Percentiles rank a stretch among this genome's conserved stretches.
These are phyloP conservation scores for Acronicta aceris DNA, from an alignment of 2,888 invertebrate genomes.

Conservation along the genomic window DNA sequence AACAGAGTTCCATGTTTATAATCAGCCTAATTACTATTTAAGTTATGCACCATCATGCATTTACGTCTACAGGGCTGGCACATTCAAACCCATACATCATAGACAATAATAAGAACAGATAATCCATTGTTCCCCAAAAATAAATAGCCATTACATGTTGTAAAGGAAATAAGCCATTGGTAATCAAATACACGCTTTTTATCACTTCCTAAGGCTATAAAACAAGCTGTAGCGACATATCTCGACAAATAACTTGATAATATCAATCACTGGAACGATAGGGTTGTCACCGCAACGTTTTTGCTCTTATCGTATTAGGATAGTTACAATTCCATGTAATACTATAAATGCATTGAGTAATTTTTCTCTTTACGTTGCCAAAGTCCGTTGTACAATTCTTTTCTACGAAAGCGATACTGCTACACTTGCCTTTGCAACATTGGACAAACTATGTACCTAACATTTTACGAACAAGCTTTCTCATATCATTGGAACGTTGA, in stretches of 20 bases:
- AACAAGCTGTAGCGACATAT: conserved; percentile 58
- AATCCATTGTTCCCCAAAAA: conserved; percentile 44
- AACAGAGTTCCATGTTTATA: too few species aligned
- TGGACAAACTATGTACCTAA: not conserved
- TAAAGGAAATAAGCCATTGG: conserved; percentile 61
- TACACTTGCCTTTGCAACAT: too few species aligned
- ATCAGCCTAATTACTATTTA: too few species aligned
- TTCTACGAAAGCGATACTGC: too few species aligned
- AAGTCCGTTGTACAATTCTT: conserved; percentile 3
- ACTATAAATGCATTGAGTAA: not conserved
- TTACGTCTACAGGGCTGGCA: not conserved
- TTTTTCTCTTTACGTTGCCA: conserved; percentile 5
- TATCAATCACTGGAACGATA: conserved; percentile 62
- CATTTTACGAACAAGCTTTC: not conserved
- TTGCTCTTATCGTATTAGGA: conserved; percentile 11
- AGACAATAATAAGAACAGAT: conserved; percentile 30
- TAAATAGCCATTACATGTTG: conserved; percentile 37
- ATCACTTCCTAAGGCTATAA: conserved; percentile 64
- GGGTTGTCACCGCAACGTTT: conserved; percentile 36
- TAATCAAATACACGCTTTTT: conserved; percentile 63
- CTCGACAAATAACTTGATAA: conserved; percentile 61
- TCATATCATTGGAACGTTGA: conserved; percentile 16
- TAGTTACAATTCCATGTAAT: conserved; percentile 18
- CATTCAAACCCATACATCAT: conserved; percentile 25
- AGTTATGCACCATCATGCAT: too few species aligned